Evolutionary conservation across 2,113 vertebrate genomes (phyloP).

Genomic region (Nerophis ophidion): DNA sequence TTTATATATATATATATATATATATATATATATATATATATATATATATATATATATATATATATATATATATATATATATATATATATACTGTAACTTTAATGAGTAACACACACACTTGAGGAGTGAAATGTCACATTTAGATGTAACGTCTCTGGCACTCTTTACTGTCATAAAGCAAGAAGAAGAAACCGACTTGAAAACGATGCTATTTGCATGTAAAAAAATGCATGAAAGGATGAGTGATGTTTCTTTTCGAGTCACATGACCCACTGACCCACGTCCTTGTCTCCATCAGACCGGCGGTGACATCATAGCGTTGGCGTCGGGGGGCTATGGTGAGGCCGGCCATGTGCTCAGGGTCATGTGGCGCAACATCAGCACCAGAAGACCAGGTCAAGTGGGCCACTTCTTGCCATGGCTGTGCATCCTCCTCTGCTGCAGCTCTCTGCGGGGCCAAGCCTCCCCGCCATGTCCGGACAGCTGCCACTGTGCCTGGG

Average conservation of each 20-base stretch:
- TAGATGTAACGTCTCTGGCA: too few species aligned
- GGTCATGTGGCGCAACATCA: conserved; percentile 41
- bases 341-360: conserved; percentile 59
- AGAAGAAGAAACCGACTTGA: too few species aligned
- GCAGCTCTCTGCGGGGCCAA: conserved; percentile 45
- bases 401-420: conserved; percentile 30
- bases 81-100: too few species aligned
- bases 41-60: too few species aligned
- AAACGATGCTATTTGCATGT: too few species aligned
- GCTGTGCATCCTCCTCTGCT: conserved; percentile 42
- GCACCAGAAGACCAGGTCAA: conserved; percentile 24
- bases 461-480: conserved; percentile 39
- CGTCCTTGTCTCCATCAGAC: conserved; percentile 35
- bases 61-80: too few species aligned
- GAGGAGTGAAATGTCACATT: too few species aligned
- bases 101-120: too few species aligned
- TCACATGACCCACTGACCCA: conserved; percentile 22
- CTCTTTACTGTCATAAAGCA: too few species aligned
- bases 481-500: conserved; percentile 62
- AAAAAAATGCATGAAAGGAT: too few species aligned
- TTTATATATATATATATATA: too few species aligned
- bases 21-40: too few species aligned
- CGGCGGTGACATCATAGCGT: conserved; percentile 24
- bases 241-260: background rate
- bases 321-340: conserved; percentile 61